These are phyloP conservation scores for Crepidodera aurea DNA, from an alignment of 2,888 invertebrate species.

Conservation along the genomic window DNA sequence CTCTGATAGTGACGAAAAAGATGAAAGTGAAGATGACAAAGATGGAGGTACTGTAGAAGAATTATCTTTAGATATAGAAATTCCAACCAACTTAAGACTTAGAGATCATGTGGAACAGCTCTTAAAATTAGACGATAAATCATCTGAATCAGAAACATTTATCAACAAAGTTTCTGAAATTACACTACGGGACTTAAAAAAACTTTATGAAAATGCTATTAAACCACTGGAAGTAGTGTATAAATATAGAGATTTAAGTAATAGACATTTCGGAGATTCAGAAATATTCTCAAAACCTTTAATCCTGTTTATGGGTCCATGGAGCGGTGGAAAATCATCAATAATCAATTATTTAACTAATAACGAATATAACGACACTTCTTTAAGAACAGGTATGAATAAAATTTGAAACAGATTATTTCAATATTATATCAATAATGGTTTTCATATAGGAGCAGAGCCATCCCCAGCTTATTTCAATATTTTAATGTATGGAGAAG, in stretches of 20 bases:
- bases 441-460: conserved; percentile 76
- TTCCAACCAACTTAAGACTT: conserved; percentile 79
- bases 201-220: conserved; percentile 84
- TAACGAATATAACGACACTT: conserved; percentile 83
- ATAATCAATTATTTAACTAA: conserved; percentile 92
- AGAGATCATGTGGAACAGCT: conserved; percentile 83
- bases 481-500: conserved; percentile 87
- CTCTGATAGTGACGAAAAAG: conserved; percentile 1
- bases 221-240: conserved; percentile 90
- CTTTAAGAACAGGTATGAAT: conserved; percentile 81
- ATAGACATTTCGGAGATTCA: conserved; percentile 90
- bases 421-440: not conserved
- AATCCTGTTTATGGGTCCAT: conserved; percentile 93
- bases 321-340: conserved; percentile 95
- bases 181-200: conserved; percentile 84
- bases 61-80: conserved; percentile 71
- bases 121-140: conserved; percentile 80
- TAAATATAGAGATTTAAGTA: conserved; percentile 91
- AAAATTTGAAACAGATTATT: not conserved
- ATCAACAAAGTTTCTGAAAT: conserved; percentile 78
- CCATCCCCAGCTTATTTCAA: conserved; percentile 94
- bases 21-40: conserved; percentile 30
- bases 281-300: conserved; percentile 95
- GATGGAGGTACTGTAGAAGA: conserved; percentile 62
- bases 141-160: conserved; percentile 74